Conservation (phyloP, 1,140 invertebrate genomes). For the Ruditapes philippinarum region DNA sequence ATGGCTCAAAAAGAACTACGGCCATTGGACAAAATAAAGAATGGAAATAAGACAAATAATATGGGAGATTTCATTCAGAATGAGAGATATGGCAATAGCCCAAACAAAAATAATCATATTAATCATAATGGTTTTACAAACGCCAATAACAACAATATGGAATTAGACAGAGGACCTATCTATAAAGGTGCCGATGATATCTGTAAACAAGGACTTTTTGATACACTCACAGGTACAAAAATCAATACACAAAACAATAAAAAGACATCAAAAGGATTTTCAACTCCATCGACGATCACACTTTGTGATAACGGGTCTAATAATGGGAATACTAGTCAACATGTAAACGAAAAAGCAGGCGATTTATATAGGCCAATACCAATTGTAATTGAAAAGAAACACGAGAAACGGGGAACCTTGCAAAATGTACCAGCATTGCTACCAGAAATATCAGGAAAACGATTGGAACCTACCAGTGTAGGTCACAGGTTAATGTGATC, state of each 20-base stretch:
- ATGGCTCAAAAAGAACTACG: constrained; percentile 69
- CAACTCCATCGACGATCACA: constrained; percentile 61
- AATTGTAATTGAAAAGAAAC: constrained; percentile 45
- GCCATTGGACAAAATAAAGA: constrained; percentile 75
- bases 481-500: constrained; percentile 70
- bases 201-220: constrained; percentile 68
- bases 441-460: constrained; percentile 77
- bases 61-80: constrained; percentile 23
- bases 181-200: constrained; percentile 72
- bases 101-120: constrained; percentile 52
- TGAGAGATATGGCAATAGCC: not conserved
- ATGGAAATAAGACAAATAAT: constrained; percentile 29
- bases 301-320: constrained; percentile 58
- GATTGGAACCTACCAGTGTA: constrained; percentile 70
- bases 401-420: constrained; percentile 38
- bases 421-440: constrained; percentile 62
- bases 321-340: not conserved
- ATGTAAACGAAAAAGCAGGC: not conserved
- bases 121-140: constrained; percentile 17
- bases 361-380: constrained; percentile 20
- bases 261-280: constrained; percentile 59
- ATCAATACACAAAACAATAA: constrained; percentile 65
- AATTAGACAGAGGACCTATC: constrained; percentile 68
- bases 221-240: constrained; percentile 72
- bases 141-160: constrained; percentile 39